phyloP scores from a whole-genome alignment of 2,888 invertebrate genomes.

The Drosophila birchii region DNA sequence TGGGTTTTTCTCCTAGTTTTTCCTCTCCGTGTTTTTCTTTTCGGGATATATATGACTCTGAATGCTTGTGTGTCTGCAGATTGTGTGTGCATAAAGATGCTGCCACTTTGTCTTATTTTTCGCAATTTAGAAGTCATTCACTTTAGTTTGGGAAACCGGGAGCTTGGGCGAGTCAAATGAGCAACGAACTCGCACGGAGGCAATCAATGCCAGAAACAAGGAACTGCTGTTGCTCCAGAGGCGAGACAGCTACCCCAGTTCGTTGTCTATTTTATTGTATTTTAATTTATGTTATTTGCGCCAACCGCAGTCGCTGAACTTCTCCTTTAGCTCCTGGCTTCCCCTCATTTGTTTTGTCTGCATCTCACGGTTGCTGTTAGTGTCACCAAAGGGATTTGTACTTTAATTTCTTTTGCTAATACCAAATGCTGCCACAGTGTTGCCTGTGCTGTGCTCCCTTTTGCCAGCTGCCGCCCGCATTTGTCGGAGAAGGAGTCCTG shows the following conservation, averaged over 20 bases:
- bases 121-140: constrained; percentile 73
- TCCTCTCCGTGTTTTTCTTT: not conserved
- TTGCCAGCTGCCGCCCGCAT: constrained; percentile 19
- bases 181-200: constrained; percentile 64
- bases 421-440: constrained; percentile 29
- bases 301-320: constrained; percentile 63
- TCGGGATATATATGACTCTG: constrained; percentile 1
- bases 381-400: constrained; percentile 70
- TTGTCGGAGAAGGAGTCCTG: constrained; percentile 4
- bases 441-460: not conserved
- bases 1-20: not conserved
- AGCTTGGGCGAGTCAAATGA: constrained; percentile 53
- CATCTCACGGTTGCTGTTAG: constrained; percentile 59
- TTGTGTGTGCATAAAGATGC: constrained; percentile 27
- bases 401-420: constrained; percentile 72
- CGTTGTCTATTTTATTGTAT: constrained; percentile 77
- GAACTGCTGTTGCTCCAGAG: constrained; percentile 23
- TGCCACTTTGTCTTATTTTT: constrained; percentile 67
- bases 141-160: constrained; percentile 28
- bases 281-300: constrained; percentile 75
- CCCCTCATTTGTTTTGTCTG: constrained; percentile 31
- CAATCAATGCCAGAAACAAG: constrained; percentile 61
- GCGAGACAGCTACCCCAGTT: constrained; percentile 24
- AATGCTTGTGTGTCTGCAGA: constrained; percentile 6
- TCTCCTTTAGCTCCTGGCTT: constrained; percentile 2